Conservation (phyloP, 1,140 invertebrate species). For the Drosophila athabasca region DNA sequence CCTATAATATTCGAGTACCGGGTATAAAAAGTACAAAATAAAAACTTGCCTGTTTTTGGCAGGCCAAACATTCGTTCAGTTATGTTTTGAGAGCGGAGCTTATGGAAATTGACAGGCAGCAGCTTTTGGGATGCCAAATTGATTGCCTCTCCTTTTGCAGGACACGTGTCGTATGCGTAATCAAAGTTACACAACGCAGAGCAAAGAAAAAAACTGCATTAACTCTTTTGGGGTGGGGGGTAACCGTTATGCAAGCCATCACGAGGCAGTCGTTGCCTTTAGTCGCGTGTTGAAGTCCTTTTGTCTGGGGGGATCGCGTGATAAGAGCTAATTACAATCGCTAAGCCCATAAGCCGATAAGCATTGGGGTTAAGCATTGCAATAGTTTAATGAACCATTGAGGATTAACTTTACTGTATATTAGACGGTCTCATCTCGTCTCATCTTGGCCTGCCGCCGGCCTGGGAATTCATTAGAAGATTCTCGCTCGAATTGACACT, state of each 20-base stretch:
- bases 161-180: constrained; percentile 30
- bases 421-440: not conserved
- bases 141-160: constrained; percentile 41
- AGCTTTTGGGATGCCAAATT: constrained; percentile 33
- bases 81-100: constrained; percentile 41
- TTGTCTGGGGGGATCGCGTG: constrained; percentile 40
- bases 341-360: constrained; percentile 31
- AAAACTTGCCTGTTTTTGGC: constrained; percentile 9
- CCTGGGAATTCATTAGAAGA: constrained; percentile 38
- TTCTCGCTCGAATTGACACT: constrained; percentile 44
- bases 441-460: constrained; percentile 12
- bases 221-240: constrained; percentile 12
- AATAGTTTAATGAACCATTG: constrained; percentile 56
- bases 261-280: constrained; percentile 12
- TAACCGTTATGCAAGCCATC: constrained; percentile 31
- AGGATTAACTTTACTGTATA: constrained; percentile 21
- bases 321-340: constrained; percentile 39
- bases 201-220: constrained; percentile 16
- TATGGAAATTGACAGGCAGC: constrained; percentile 67
- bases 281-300: constrained; percentile 38
- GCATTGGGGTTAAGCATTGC: constrained; percentile 39
- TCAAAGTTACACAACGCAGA: constrained; percentile 42
- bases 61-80: constrained; percentile 21
- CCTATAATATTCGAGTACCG: no score
- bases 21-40: constrained; percentile 35